Evolutionary conservation across 2,113 vertebrate species (phyloP), one percentile per base, ranked within the genome.

Genomic region (Actenoides lindsayi): DNA sequence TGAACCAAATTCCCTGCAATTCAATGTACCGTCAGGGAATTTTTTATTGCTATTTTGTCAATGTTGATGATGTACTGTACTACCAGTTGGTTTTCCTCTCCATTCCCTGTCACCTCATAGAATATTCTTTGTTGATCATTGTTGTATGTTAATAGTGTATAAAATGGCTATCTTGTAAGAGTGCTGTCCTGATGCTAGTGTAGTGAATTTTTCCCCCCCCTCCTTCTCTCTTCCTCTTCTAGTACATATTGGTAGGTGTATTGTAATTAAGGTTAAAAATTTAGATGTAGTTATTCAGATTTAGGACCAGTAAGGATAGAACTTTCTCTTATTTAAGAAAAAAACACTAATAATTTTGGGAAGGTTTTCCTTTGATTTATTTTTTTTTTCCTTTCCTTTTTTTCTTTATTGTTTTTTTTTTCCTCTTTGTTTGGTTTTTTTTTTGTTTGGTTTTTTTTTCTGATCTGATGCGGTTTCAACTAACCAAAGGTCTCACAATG

Each of bases 221-320:
- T 74, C 97, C 89, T 93, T 96, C 94, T 97, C 97, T 98, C 98
- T 98, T 98, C 98, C 98, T 98, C 98, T 98, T 98, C 98, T 99
- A 98, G 98, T 98, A 98, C 98, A 98, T 99, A 99, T 98, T 98
- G 97, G 98, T 99, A 99, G 99, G 98, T 99, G 98, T 99, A 99
- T 98, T 96, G 98, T 99, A 99, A 99, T 98, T 99, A 99, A 99
- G 98, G 98, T 99, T 98, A 98, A 98, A 98, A 98, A 98, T 97
- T 98, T 99, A 99, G 98, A 98, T 98, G 98, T 99, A 99, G 99
- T 98, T 98, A 98, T 95, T 99, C 99, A 98, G 98, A 99, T 99
- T 99, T 99, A 99, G 99, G 99, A 99, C 98, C 99, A 99, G 99
- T 99, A 99, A 99, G 99, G 99, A 98, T 99, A 99, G 98, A 99